Conservation (phyloP, 2,888 invertebrate genomes). For the Cheilosia grossa region DNA sequence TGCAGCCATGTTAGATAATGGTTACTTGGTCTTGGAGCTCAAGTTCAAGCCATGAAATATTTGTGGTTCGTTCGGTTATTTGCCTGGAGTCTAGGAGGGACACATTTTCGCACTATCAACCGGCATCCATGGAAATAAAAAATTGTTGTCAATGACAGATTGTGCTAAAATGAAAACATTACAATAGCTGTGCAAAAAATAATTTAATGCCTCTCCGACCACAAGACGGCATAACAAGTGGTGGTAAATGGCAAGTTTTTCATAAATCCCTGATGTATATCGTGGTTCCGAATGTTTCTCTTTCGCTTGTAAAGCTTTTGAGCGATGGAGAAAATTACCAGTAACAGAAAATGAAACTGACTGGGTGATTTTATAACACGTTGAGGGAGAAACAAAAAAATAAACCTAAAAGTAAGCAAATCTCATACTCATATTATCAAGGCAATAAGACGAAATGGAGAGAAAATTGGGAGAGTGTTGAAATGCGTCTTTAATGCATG, state of each 20-base stretch:
- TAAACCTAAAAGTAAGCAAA: background rate
- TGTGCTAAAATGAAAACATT: background rate
- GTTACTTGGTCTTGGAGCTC: constrained; percentile 46
- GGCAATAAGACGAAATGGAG: constrained; percentile 27
- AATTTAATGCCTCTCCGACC: background rate
- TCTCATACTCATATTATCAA: constrained; percentile 23
- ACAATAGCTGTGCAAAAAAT: constrained; percentile 6
- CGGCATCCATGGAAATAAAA: background rate
- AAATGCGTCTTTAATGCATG: constrained; percentile 31
- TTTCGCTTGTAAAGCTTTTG: constrained; percentile 16
- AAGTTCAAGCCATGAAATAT: constrained; percentile 57
- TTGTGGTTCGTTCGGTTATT: constrained; percentile 10
- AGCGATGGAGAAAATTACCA: background rate
- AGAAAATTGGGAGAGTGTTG: constrained; percentile 48
- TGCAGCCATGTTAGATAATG: constrained; percentile 23
- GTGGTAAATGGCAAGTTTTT: background rate
- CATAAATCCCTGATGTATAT: background rate
- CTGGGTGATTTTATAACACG: background rate
- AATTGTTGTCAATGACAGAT: constrained; percentile 9
- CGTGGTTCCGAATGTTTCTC: constrained; percentile 4
- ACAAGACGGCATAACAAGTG: constrained; percentile 8
- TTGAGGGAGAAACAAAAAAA: background rate
- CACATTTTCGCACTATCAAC: constrained; percentile 7
- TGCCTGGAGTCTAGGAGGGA: background rate
- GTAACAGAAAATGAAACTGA: constrained; percentile 14